Percentiles rank a stretch among this genome's conserved stretches.
Conservation (phyloP, 2,797 vertebrate species). For the Dromococcyx pavoninus region DNA sequence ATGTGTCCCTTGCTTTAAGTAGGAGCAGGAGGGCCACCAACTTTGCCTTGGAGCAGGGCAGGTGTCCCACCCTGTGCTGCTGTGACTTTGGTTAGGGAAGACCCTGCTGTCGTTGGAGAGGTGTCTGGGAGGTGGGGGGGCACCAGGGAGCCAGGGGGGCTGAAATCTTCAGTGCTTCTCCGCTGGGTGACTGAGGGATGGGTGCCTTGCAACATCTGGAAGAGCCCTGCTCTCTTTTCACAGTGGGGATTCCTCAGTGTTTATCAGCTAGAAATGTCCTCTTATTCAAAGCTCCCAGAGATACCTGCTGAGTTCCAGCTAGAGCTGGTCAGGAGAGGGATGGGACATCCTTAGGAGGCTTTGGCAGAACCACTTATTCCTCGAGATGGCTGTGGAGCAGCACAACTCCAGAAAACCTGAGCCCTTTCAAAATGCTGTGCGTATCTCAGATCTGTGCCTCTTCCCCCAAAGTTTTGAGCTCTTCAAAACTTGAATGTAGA, state of each 20-base stretch:
- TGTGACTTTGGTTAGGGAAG: fast-evolving
- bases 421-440: neutral
- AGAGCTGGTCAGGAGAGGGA: neutral
- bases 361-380: neutral
- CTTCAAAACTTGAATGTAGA: neutral
- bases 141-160: neutral
- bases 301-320: neutral
- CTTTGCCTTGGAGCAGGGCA: neutral
- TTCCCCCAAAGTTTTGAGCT: neutral
- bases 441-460: neutral
- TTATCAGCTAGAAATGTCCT: neutral
- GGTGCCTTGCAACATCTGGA: neutral
- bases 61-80: no score
- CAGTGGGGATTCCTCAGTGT: neutral
- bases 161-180: neutral
- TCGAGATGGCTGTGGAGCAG: neutral
- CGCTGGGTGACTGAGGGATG: neutral
- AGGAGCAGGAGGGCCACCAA: neutral
- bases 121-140: neutral
- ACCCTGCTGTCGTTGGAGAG: neutral
- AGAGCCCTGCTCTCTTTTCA: neutral
- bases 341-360: neutral
- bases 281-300: neutral
- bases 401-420: neutral
- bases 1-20: neutral